Conservation (phyloP, 2,888 invertebrate genomes). For the Phymatocera aterrima region DNA sequence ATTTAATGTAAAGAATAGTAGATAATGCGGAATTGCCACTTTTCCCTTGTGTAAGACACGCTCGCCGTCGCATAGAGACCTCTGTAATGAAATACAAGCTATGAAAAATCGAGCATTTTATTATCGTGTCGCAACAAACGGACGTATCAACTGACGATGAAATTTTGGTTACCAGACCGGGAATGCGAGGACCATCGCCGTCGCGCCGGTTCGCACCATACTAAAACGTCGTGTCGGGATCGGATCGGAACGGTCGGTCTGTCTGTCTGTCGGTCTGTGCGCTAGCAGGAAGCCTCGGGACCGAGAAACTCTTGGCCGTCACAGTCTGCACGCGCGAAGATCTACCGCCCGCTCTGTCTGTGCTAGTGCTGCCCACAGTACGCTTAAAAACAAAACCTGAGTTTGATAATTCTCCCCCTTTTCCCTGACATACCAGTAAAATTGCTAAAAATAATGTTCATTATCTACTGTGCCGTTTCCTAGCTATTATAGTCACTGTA, state of each 20-base stretch:
- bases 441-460: constrained; percentile 46
- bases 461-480: constrained; percentile 40
- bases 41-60: constrained; percentile 42
- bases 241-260: constrained; percentile 67
- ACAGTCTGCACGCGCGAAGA: constrained; percentile 69
- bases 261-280: constrained; percentile 61
- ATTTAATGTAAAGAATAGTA: constrained; percentile 25
- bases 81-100: constrained; percentile 26
- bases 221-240: constrained; percentile 76
- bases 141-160: constrained; percentile 49
- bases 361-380: constrained; percentile 46
- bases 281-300: constrained; percentile 74
- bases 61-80: constrained; percentile 42
- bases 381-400: constrained; percentile 49
- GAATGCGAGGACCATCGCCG: constrained; percentile 89
- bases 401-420: constrained; percentile 41
- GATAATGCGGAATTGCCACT: constrained; percentile 37
- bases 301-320: constrained; percentile 59
- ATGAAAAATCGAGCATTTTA: constrained; percentile 23
- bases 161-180: constrained; percentile 79
- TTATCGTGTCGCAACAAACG: constrained; percentile 38
- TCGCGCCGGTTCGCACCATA: constrained; percentile 92
- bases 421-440: constrained; percentile 36
- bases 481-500: constrained; percentile 36
- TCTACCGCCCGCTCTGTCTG: constrained; percentile 59